Conservation (phyloP, 2,888 invertebrate species). For the Synanthedon myopaeformis region DNA sequence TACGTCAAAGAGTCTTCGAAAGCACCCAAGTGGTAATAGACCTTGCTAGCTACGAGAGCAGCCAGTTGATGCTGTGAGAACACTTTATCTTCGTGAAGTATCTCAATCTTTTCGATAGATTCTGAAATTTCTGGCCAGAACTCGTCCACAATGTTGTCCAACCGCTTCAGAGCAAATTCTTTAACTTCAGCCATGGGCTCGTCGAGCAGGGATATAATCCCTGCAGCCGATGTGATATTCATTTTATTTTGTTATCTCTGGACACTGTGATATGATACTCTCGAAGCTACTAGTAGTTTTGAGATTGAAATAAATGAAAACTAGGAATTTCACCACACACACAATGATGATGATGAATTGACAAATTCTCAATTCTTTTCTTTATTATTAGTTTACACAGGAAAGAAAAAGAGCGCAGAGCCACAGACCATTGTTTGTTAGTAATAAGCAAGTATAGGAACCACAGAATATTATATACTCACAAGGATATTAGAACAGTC, state of each 20-base stretch:
- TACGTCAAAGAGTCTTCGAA: constrained; percentile 98
- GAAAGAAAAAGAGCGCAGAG: too few species aligned
- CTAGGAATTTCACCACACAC: constrained; percentile 15
- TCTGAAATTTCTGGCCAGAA: constrained; percentile 99
- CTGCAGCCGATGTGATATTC: constrained; percentile 76
- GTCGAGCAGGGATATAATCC: constrained; percentile 94
- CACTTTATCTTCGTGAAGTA: constrained; percentile 91
- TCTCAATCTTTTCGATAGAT: constrained; percentile 97
- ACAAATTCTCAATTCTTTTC: constrained; percentile 33
- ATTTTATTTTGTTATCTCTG: constrained; percentile 25
- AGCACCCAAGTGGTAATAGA: constrained; percentile 97
- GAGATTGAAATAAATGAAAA: constrained; percentile 10
- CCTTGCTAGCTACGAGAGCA: constrained; percentile 97
- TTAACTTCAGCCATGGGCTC: constrained; percentile 94
- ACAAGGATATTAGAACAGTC: too few species aligned
- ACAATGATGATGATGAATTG: constrained; percentile 69
- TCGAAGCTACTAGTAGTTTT: background rate
- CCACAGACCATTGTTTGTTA: too few species aligned
- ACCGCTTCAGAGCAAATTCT: constrained; percentile 91
- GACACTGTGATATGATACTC: background rate
- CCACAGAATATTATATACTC: too few species aligned
- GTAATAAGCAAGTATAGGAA: too few species aligned
- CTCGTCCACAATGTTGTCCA: constrained; percentile 94
- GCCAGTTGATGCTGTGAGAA: constrained; percentile 93
- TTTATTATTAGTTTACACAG: too few species aligned